Conservation (phyloP, 1,140 invertebrate genomes). For the Bombus ignitus region DNA sequence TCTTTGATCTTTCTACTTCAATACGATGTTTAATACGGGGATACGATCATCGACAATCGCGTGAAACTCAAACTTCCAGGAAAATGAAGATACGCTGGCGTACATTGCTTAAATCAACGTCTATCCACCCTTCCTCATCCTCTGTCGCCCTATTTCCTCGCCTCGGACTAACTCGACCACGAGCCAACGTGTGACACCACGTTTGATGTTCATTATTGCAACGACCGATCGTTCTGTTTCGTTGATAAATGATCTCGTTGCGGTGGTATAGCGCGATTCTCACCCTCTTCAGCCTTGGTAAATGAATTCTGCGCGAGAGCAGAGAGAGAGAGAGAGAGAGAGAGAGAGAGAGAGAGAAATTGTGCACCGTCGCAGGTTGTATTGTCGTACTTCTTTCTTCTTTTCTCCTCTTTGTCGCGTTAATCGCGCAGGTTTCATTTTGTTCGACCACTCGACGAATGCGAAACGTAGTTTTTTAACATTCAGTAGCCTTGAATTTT, state of each 20-base stretch:
- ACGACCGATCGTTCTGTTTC: not conserved
- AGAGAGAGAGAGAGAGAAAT: not conserved
- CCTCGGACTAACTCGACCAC: not conserved
- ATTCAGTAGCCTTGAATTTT: conserved; percentile 37
- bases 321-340: not conserved
- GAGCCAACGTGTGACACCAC: not conserved
- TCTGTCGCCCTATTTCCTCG: not conserved
- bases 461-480: conserved; percentile 11
- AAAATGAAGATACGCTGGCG: too few relatives aligned
- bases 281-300: too few relatives aligned
- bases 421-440: conserved; percentile 15
- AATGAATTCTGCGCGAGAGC: not conserved
- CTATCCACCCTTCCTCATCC: too few relatives aligned
- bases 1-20: too few relatives aligned
- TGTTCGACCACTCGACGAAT: not conserved
- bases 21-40: too few relatives aligned
- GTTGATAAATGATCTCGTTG: conserved; percentile 31
- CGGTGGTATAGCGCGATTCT: not conserved
- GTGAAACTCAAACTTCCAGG: not conserved
- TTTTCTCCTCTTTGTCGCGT: not conserved
- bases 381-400: not conserved
- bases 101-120: too few relatives aligned
- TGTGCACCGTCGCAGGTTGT: not conserved
- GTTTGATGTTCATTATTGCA: conserved; percentile 21
- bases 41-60: too few relatives aligned